Percentiles rank a stretch among this genome's conserved stretches.
These are phyloP conservation scores for Pygoscelis antarcticus DNA, from an alignment of 2,113 vertebrate species.

Conservation along the genomic window DNA sequence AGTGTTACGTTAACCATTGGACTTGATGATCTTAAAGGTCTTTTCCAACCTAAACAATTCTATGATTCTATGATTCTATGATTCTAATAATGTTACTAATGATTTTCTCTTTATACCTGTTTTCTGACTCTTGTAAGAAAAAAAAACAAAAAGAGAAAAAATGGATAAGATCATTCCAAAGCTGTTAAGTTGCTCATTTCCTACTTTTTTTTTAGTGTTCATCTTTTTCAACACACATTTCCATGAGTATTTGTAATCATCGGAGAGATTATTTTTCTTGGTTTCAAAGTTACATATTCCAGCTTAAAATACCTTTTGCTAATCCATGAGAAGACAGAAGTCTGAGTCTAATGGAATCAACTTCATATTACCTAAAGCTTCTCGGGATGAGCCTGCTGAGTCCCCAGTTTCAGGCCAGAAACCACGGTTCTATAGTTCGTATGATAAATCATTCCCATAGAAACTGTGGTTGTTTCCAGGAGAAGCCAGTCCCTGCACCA, in stretches of 20 bases:
- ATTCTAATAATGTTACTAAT: background rate
- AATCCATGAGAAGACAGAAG: background rate
- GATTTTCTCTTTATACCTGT: background rate
- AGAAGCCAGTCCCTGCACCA: background rate
- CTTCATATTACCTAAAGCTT: background rate
- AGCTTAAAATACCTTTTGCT: background rate
- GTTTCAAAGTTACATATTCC: background rate
- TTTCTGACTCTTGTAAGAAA: background rate
- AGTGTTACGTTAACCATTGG: background rate
- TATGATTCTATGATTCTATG: background rate
- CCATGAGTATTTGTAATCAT: background rate
- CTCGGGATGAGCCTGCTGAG: background rate
- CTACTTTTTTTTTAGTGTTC: background rate
- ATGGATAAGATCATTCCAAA: background rate
- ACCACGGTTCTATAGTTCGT: background rate
- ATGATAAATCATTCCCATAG: background rate
- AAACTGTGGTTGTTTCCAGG: background rate
- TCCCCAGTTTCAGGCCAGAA: background rate
- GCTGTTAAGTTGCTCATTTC: background rate
- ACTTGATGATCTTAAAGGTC: background rate
- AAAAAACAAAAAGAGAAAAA: background rate
- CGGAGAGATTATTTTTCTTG: background rate
- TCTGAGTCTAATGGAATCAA: background rate
- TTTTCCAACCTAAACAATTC: background rate
- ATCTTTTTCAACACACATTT: background rate